Percentiles rank a stretch among this genome's conserved stretches.
Evolutionary conservation across 2,888 invertebrate species (phyloP).

Genomic region (Cheilosia vulpina): DNA sequence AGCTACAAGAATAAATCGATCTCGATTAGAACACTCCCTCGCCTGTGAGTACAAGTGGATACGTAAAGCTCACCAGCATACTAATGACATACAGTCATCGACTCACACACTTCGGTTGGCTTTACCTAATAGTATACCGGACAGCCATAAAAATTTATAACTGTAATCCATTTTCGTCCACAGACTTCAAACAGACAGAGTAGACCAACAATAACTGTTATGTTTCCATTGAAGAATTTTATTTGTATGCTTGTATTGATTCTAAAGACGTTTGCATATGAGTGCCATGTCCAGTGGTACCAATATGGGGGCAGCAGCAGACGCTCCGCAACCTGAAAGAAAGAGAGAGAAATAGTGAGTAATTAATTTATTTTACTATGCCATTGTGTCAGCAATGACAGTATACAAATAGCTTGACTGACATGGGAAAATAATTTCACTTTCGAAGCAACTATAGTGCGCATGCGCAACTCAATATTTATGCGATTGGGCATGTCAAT

Average conservation of each 20-base stretch:
- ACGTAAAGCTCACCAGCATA: conserved; percentile 49
- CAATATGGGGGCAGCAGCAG: conserved; percentile 56
- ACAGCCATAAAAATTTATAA: conserved; percentile 82
- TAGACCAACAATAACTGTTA: conserved; percentile 75
- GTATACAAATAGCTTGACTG: conserved; percentile 32
- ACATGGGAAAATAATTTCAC: conserved; percentile 71
- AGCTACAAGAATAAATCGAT: not conserved
- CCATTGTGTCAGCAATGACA: conserved; percentile 59
- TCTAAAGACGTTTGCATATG: conserved; percentile 70
- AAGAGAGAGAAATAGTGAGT: conserved; percentile 4
- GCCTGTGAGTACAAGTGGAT: not conserved
- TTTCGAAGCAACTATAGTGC: conserved; percentile 43
- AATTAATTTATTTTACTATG: conserved; percentile 62
- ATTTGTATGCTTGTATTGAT: conserved; percentile 62
- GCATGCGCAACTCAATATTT: conserved; percentile 31
- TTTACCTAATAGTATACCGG: conserved; percentile 82
- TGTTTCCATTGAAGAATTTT: conserved; percentile 75
- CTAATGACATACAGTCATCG: conserved; percentile 38
- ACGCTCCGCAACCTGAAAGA: conserved; percentile 42
- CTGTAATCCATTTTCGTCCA: conserved; percentile 82
- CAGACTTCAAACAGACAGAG: conserved; percentile 77
- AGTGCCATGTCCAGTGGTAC: conserved; percentile 67
- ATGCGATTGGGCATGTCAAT: conserved; percentile 34
- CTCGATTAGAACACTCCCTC: conserved; percentile 43
- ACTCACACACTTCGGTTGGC: conserved; percentile 20